phyloP scores from a whole-genome alignment of 2,888 invertebrate species.

The Dasysyrphus tricinctus region DNA sequence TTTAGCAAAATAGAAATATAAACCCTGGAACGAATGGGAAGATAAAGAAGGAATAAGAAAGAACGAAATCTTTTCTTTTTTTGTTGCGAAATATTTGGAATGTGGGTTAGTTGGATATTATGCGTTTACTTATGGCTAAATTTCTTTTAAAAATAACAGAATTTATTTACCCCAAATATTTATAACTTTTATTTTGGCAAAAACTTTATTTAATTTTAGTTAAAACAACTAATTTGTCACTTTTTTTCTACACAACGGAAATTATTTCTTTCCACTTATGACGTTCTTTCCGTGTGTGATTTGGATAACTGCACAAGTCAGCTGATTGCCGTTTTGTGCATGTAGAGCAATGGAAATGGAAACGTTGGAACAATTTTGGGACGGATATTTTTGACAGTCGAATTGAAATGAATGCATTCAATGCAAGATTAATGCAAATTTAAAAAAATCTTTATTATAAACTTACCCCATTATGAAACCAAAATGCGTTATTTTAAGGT shows the following conservation, averaged over 20 bases:
- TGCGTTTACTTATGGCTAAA: constrained; percentile 19
- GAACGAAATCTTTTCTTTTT: constrained; percentile 57
- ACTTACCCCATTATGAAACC: constrained; percentile 10
- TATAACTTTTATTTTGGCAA: not conserved
- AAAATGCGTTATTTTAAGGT: not conserved
- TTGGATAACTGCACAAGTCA: constrained; percentile 70
- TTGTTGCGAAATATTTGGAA: constrained; percentile 74
- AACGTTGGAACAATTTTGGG: constrained; percentile 56
- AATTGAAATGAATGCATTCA: constrained; percentile 30
- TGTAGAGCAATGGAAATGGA: constrained; percentile 41
- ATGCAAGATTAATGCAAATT: not conserved
- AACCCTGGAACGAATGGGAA: constrained; percentile 67
- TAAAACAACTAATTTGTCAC: constrained; percentile 22
- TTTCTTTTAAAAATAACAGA: constrained; percentile 15
- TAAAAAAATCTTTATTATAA: not conserved
- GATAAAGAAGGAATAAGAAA: constrained; percentile 40
- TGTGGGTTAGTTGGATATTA: constrained; percentile 73
- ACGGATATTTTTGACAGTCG: constrained; percentile 40
- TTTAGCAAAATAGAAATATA: constrained; percentile 53
- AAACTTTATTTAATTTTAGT: constrained; percentile 30
- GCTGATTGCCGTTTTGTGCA: constrained; percentile 61
- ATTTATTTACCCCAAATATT: constrained; percentile 34
- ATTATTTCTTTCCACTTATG: constrained; percentile 49
- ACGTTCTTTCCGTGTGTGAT: constrained; percentile 66
- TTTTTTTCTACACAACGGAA: constrained; percentile 53